Evolutionary conservation across 2,888 invertebrate species (phyloP).

Genomic region (Cecidostiba fungosa): DNA sequence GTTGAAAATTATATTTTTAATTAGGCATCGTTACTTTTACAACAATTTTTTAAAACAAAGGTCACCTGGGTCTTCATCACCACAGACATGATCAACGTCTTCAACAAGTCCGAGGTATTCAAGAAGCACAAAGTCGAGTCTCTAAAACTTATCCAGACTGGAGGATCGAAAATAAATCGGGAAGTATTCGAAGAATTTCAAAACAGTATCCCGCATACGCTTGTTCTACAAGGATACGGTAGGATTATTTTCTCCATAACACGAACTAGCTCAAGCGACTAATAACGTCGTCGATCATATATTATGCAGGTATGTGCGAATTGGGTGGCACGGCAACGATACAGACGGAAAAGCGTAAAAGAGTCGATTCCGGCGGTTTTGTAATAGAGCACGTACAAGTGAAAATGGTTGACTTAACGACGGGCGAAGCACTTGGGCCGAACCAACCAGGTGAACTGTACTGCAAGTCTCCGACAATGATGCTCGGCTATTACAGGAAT

Average conservation of each 20-base stretch:
- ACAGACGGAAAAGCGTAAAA: slow-evolving; percentile 63
- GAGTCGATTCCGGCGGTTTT: slow-evolving; percentile 70
- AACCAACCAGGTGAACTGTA: slow-evolving; percentile 70
- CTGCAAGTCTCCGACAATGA: slow-evolving; percentile 71
- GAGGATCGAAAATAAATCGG: slow-evolving; percentile 68
- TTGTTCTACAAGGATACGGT: slow-evolving; percentile 69
- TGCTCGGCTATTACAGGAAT: slow-evolving; percentile 82
- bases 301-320: slow-evolving; percentile 72
- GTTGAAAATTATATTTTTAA: too few species aligned
- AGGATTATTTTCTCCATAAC: neutral
- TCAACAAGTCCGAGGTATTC: slow-evolving; percentile 67
- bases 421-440: slow-evolving; percentile 66
- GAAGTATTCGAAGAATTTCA: slow-evolving; percentile 65
- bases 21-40: too few species aligned
- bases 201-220: slow-evolving; percentile 64
- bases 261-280: neutral
- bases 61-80: slow-evolving; percentile 68
- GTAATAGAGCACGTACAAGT: slow-evolving; percentile 64
- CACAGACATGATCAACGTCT: slow-evolving; percentile 67
- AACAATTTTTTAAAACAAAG: slow-evolving; percentile 60
- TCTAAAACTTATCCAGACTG: slow-evolving; percentile 66
- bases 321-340: slow-evolving; percentile 62
- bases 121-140: slow-evolving; percentile 67
- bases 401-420: slow-evolving; percentile 69
- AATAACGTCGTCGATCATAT: neutral